Conservation (phyloP, 2,797 vertebrate species). For the Sebastes glaucus region DNA sequence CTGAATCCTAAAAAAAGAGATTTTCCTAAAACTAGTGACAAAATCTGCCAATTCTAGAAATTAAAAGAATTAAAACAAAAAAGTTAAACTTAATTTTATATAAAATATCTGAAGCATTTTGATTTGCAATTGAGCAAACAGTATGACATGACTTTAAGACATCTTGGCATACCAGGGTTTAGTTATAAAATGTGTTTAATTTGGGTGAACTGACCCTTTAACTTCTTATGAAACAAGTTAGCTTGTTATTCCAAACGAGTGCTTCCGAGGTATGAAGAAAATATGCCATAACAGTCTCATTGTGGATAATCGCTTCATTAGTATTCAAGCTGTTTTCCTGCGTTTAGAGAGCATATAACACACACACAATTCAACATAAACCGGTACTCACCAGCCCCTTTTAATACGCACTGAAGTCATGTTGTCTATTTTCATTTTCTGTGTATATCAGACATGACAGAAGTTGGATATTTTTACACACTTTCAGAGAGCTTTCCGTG, state of each 20-base stretch:
- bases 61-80: no score
- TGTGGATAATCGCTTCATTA: slow-evolving; percentile 30
- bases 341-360: background rate
- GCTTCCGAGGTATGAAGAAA: background rate
- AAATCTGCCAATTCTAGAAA: background rate
- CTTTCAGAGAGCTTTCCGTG: slow-evolving; percentile 22
- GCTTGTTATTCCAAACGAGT: background rate
- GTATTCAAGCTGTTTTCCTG: slow-evolving; percentile 40
- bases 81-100: background rate
- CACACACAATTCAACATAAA: slow-evolving; percentile 17
- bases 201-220: background rate
- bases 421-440: slow-evolving; percentile 14
- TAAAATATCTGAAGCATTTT: background rate
- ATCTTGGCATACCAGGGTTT: background rate
- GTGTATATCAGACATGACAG: slow-evolving; percentile 29
- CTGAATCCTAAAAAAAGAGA: background rate
- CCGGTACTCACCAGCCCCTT: background rate
- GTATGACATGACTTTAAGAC: background rate
- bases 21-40: background rate
- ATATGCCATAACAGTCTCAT: slow-evolving; percentile 7
- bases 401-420: slow-evolving; percentile 14
- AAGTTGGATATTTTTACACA: slow-evolving; percentile 43
- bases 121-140: background rate
- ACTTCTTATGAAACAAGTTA: background rate
- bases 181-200: background rate